Evolutionary conservation across 2,888 invertebrate species (phyloP).

Genomic region (Cataglyphis livida): DNA sequence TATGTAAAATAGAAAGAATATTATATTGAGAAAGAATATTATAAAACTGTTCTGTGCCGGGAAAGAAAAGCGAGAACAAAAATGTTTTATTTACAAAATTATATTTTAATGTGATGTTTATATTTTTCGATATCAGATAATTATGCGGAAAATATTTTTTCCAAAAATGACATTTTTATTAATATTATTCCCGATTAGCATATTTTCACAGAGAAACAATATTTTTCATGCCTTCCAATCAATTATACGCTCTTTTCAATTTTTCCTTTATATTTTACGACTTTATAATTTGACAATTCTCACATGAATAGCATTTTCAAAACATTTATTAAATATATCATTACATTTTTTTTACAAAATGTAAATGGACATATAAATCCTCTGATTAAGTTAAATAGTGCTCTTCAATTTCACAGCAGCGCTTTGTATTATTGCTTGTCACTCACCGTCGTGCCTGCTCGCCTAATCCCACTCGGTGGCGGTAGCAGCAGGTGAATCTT

Average conservation of each 20-base stretch:
- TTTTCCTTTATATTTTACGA: background rate
- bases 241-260: background rate
- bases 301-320: background rate
- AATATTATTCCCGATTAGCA: background rate
- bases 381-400: background rate
- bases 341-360: background rate
- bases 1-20: background rate
- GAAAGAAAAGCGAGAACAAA: background rate
- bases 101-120: background rate
- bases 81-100: background rate
- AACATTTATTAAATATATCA: background rate
- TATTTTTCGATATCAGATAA: background rate
- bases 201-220: background rate
- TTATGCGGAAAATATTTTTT: background rate
- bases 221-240: background rate
- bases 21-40: background rate
- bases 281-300: background rate
- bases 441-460: conserved; percentile 68
- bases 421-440: background rate
- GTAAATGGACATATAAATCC: background rate
- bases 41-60: background rate
- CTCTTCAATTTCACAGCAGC: background rate
- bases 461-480: conserved; percentile 67
- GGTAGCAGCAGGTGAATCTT: conserved; percentile 68
- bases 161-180: background rate